Conservation (phyloP, 2,888 invertebrate genomes). For the Chrysolina oricalcia region DNA sequence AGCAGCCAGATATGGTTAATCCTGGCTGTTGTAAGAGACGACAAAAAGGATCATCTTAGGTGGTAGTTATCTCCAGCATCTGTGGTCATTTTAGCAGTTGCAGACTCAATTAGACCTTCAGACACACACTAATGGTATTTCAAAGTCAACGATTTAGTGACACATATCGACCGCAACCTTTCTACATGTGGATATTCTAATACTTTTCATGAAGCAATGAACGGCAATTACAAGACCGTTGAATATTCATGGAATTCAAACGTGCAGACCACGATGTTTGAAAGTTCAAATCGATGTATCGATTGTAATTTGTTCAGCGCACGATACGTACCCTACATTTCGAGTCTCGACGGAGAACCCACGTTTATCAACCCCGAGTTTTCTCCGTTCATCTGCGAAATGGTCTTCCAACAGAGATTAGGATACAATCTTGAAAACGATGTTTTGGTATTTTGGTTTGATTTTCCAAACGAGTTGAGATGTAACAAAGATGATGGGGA, state of each 20-base stretch:
- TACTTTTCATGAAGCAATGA: background rate
- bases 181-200: background rate
- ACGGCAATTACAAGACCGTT: background rate
- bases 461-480: too few relatives aligned
- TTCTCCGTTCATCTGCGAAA: background rate
- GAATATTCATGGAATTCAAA: slow-evolving; percentile 5
- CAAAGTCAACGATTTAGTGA: background rate
- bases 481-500: too few relatives aligned
- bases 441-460: too few relatives aligned
- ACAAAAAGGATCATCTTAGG: too few relatives aligned
- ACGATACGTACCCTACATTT: slow-evolving; percentile 8
- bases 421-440: background rate
- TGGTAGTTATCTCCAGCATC: too few relatives aligned
- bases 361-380: slow-evolving; percentile 1
- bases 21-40: too few relatives aligned
- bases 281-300: slow-evolving; percentile 11
- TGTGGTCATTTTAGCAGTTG: too few relatives aligned
- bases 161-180: background rate
- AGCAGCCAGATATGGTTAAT: too few relatives aligned
- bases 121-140: background rate
- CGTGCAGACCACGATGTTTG: background rate
- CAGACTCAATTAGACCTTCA: too few relatives aligned
- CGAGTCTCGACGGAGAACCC: background rate
- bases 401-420: background rate
- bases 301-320: slow-evolving; percentile 11